These are phyloP conservation scores for Pollenia angustigena DNA, from an alignment of 2,888 invertebrate genomes.

Conservation along the genomic window DNA sequence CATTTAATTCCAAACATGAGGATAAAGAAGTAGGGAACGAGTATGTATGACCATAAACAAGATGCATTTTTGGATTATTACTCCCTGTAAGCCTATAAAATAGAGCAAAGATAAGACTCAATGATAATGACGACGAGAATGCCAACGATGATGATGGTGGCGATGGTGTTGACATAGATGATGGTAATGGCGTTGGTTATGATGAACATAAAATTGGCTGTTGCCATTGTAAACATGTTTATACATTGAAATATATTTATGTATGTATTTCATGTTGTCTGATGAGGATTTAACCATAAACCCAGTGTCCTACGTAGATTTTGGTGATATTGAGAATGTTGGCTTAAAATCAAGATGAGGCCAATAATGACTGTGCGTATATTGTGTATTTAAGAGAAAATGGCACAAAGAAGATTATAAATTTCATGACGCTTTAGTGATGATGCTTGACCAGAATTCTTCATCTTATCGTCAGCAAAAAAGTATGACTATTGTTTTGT, in stretches of 20 bases:
- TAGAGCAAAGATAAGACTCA: slow-evolving; percentile 51
- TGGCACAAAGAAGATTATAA: slow-evolving; percentile 44
- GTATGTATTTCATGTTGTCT: neutral
- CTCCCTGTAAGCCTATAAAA: slow-evolving; percentile 65
- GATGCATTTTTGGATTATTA: slow-evolving; percentile 60
- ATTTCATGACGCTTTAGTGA: slow-evolving; percentile 35
- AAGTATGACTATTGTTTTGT: neutral
- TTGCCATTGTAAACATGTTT: slow-evolving; percentile 51
- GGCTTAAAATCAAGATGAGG: slow-evolving; percentile 26
- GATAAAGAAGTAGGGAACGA: neutral
- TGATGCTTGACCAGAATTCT: slow-evolving; percentile 31
- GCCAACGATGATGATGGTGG: slow-evolving; percentile 12
- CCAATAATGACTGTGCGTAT: slow-evolving; percentile 32
- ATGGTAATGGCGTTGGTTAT: slow-evolving; percentile 59
- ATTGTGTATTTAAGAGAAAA: slow-evolving; percentile 8
- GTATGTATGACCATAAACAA: slow-evolving; percentile 42
- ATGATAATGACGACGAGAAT: slow-evolving; percentile 41
- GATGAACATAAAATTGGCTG: slow-evolving; percentile 46
- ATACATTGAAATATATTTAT: slow-evolving; percentile 18
- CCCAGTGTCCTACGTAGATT: slow-evolving; percentile 9
- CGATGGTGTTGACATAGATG: slow-evolving; percentile 48
- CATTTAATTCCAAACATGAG: slow-evolving; percentile 11
- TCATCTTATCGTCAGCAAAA: neutral
- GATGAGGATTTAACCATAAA: slow-evolving; percentile 55
- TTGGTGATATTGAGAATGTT: slow-evolving; percentile 25